Conservation (phyloP, 1,140 invertebrate species). For the Eriocheir sinensis region DNA sequence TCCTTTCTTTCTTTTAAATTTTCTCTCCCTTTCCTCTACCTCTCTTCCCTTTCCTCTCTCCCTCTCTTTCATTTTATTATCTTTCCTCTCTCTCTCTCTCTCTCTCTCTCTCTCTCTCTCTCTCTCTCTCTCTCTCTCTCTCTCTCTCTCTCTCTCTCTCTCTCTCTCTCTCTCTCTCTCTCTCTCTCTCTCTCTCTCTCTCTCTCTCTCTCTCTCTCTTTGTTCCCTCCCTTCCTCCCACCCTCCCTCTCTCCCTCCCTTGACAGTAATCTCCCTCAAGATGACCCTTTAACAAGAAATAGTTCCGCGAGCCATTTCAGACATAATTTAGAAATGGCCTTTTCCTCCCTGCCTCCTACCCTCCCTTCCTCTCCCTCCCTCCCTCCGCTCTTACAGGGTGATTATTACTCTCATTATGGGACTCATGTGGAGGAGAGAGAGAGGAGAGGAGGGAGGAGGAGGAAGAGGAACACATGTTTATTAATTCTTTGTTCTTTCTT, state of each 20-base stretch:
- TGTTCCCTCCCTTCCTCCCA: not conserved
- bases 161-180: not conserved
- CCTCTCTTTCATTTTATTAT: no score
- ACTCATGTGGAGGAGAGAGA: conserved; percentile 12
- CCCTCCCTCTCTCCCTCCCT: not conserved
- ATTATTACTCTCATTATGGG: conserved; percentile 17
- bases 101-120: no score
- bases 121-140: no score
- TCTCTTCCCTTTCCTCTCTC: not conserved
- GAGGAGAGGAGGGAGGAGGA: not conserved
- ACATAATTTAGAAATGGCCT: not conserved
- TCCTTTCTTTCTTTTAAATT: no score
- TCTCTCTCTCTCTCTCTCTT: not conserved
- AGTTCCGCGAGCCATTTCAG: not conserved
- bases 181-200: not conserved
- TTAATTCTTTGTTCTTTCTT: conserved; percentile 6
- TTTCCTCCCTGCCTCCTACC: not conserved
- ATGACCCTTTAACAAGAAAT: not conserved
- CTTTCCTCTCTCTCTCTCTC: no score
- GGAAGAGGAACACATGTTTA: not conserved
- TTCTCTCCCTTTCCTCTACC: not conserved
- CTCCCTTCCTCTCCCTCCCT: not conserved
- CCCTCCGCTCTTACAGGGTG: not conserved
- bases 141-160: not conserved
- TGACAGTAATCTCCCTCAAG: not conserved